Percentiles rank a stretch among this genome's conserved stretches.
Evolutionary conservation across 1,140 invertebrate species (phyloP).

Genomic region (Lepidurus apus): DNA sequence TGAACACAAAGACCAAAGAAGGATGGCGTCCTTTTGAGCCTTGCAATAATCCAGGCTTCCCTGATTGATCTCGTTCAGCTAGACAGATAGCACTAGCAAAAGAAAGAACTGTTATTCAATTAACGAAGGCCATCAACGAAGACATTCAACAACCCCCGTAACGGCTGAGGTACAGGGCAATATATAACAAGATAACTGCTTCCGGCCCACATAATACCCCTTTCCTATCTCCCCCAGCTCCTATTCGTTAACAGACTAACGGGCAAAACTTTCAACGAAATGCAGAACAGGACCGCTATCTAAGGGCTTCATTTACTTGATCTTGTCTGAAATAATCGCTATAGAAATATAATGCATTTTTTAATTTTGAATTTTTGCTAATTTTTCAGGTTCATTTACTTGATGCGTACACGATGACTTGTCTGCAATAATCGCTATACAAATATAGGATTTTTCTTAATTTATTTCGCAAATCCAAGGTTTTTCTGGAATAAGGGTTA

Average conservation of each 20-base stretch:
- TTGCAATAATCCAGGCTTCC: neutral
- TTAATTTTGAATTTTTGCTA: too few relatives aligned
- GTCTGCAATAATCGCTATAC: too few relatives aligned
- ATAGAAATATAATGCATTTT: too few relatives aligned
- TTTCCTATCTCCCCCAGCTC: neutral
- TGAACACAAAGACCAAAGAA: neutral
- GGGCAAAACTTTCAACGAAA: neutral
- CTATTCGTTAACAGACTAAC: neutral
- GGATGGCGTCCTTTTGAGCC: neutral
- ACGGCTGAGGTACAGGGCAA: neutral
- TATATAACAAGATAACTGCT: conserved; percentile 12
- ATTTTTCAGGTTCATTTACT: too few relatives aligned
- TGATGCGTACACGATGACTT: too few relatives aligned
- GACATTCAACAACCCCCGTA: neutral
- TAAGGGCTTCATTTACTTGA: too few relatives aligned
- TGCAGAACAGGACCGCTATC: neutral
- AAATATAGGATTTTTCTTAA: too few relatives aligned
- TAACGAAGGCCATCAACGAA: conserved; percentile 3
- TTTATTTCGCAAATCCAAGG: too few relatives aligned
- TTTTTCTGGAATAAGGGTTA: neutral
- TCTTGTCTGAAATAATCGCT: too few relatives aligned
- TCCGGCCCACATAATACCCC: neutral
- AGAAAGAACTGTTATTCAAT: conserved; percentile 17
- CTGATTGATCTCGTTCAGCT: neutral
- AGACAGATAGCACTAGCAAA: neutral